phyloP scores from a whole-genome alignment of 2,888 invertebrate genomes.

The Cecidostiba fungosa region DNA sequence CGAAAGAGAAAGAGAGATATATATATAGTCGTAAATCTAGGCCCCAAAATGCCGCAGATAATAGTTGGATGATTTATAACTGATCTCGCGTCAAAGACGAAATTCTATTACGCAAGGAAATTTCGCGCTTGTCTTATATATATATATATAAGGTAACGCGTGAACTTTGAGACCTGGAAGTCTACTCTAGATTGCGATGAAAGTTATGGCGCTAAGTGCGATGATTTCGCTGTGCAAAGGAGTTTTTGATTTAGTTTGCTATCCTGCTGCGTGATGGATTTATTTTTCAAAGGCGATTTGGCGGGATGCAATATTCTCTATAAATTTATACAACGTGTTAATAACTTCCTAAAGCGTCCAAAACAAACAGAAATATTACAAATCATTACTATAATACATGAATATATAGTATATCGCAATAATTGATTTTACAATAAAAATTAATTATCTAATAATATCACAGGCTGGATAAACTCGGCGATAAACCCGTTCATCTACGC shows the following conservation, averaged over 20 bases:
- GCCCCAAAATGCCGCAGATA: neutral
- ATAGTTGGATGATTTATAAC: constrained; percentile 37
- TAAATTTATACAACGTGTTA: no score
- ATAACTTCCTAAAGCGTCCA: no score
- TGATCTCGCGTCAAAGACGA: constrained; percentile 8
- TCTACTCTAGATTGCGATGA: neutral
- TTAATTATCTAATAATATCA: constrained; percentile 36
- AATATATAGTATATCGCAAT: neutral
- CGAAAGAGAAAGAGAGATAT: neutral
- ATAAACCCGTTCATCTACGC: constrained; percentile 96
- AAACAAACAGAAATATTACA: no score
- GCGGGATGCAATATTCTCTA: neutral
- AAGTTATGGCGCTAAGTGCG: neutral
- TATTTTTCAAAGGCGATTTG: neutral
- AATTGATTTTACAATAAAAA: neutral
- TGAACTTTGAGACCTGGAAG: neutral
- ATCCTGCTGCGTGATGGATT: neutral
- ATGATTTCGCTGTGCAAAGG: neutral
- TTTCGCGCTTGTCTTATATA: neutral
- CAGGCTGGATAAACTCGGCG: constrained; percentile 93
- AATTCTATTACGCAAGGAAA: constrained; percentile 34
- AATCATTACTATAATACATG: no score
- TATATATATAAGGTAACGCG: neutral
- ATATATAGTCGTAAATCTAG: constrained; percentile 39
- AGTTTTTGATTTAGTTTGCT: neutral